Conservation (phyloP, 2,888 invertebrate genomes). For the Euzophera pinguis region DNA sequence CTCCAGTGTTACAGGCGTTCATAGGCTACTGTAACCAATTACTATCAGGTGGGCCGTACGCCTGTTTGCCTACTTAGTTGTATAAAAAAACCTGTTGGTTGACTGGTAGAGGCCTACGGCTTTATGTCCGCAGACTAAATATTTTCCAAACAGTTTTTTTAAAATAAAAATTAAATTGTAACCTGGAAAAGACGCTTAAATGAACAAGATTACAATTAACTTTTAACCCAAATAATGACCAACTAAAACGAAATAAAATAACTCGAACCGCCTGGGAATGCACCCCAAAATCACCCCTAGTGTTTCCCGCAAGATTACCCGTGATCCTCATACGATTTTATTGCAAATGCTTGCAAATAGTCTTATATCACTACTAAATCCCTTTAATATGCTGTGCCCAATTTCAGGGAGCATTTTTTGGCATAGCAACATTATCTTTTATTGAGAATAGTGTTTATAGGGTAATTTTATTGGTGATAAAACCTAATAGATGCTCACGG, state of each 20-base stretch:
- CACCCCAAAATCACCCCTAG: slow-evolving; percentile 5
- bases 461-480: slow-evolving; percentile 1
- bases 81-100: no score
- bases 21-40: no score
- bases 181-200: no score
- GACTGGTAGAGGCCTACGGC: no score
- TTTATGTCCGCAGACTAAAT: no score
- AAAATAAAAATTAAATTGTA: no score
- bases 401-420: slow-evolving; percentile 29
- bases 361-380: slow-evolving; percentile 67
- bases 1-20: no score
- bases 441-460: slow-evolving; percentile 22
- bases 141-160: no score
- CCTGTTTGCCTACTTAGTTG: no score
- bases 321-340: slow-evolving; percentile 65
- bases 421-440: slow-evolving; percentile 21
- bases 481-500: not conserved
- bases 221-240: not conserved
- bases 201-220: no score
- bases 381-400: slow-evolving; percentile 46
- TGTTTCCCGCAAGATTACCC: slow-evolving; percentile 56
- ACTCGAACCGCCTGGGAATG: not conserved
- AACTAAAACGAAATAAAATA: slow-evolving; percentile 7
- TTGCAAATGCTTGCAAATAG: slow-evolving; percentile 64
- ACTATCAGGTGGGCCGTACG: no score